Base-by-base conservation (phyloP, 2,797 vertebrate genomes). In the Rhincodon typus region DNA sequence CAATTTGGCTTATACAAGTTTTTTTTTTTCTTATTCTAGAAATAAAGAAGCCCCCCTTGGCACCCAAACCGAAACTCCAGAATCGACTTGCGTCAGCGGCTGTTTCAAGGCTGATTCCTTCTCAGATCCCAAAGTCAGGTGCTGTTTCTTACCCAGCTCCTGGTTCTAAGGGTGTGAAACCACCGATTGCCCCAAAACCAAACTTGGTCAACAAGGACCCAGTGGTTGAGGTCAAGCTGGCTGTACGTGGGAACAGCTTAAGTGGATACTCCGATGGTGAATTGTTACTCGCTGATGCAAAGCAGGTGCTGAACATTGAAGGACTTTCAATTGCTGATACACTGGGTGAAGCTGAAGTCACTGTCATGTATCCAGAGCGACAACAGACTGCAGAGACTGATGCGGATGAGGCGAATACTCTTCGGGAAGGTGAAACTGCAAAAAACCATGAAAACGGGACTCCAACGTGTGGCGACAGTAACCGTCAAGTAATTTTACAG, bases 131-230 rank as follows among this genome's bases (percentile, higher is more conserved):
- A 96, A 98, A 97, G 96, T 97, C 98, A 12, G 97, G 97, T 50
- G 96, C 96, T 96, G 96, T 97, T 95, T 97, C 97, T 95, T 97
- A 97, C 94, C 96, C 96, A 0, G 97, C 96, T 96, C 97, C 97
- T 96, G 96, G 98, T 97, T 97, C 98, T 93, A 98, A 98, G 97
- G 98, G 98, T 96, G 98, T 98, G 17, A 99, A 99, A 96, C 98
- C 98, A 96, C 98, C 98, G 46, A 97, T 99, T 6, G 98, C 98
- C 96, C 98, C 98, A 0, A 99, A 99, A 97, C 98, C 98, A 96
- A 98, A 97, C 97, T 97, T 98, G 96, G 97, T 97, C 46, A n/a
- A 53, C 23, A 27, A 95, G 17, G 13, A 34, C 25, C 95, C 96
- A 90, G 97, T 98, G 95, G 95, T 96, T 0, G 98, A 98, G 88